Conservation (phyloP, 2,113 vertebrate species). For the Mobula hypostoma region DNA sequence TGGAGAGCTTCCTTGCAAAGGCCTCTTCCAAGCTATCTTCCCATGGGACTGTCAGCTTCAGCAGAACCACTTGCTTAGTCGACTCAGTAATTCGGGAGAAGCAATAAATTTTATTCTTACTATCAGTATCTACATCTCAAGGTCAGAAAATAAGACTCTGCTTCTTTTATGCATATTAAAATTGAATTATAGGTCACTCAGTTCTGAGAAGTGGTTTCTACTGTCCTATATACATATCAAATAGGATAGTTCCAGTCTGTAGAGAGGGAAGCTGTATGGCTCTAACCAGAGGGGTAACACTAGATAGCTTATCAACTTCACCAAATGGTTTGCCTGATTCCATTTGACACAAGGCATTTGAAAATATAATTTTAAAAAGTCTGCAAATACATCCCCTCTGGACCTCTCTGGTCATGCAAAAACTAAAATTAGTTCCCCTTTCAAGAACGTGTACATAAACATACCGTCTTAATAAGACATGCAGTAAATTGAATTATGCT, state of each 20-base stretch:
- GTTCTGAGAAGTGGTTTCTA: not conserved
- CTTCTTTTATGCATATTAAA: not conserved
- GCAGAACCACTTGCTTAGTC: too few species aligned
- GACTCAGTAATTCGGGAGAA: too few species aligned
- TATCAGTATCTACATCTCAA: not conserved
- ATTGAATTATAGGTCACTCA: not conserved
- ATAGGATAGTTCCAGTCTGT: not conserved
- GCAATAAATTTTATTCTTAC: not conserved
- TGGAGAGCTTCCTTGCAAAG: too few species aligned
- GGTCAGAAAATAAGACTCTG: not conserved
- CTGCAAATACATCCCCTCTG: not conserved
- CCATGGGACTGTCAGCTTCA: too few species aligned
- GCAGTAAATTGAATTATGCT: conserved; percentile 4
- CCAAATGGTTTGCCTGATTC: not conserved
- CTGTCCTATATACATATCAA: not conserved
- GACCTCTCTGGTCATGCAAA: not conserved
- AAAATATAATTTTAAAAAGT: conserved; percentile 3
- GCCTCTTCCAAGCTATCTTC: too few species aligned
- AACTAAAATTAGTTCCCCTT: not conserved
- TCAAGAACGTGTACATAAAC: conserved; percentile 19
- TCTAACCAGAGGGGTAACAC: not conserved
- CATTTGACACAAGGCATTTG: not conserved
- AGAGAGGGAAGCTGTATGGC: not conserved
- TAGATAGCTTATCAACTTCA: not conserved
- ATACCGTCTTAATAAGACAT: not conserved